These are phyloP conservation scores for Amaurobius ferox DNA, from an alignment of 2,888 invertebrate species.

Conservation along the genomic window DNA sequence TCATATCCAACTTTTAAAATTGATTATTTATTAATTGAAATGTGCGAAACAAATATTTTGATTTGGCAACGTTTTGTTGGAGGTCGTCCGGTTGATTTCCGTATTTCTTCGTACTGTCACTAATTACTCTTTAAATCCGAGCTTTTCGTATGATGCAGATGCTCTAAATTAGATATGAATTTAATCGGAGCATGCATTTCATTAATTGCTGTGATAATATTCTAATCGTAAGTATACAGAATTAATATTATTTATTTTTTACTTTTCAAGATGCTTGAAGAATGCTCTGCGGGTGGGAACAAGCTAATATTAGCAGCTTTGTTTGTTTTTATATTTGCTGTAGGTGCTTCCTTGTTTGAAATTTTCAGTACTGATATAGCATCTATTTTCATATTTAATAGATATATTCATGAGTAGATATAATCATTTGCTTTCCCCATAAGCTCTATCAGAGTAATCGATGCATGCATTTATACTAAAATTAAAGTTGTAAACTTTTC, in stretches of 20 bases:
- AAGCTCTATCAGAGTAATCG: no score
- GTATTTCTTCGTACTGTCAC: constrained; percentile 61
- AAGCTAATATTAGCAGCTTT: constrained; percentile 4
- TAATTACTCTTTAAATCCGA: constrained; percentile 43
- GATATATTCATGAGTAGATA: no score
- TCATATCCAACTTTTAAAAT: no score
- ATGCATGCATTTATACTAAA: no score
- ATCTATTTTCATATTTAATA: no score
- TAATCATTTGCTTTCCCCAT: no score
- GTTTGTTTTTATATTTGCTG: neutral
- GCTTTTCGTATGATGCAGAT: constrained; percentile 34
- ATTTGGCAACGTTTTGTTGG: constrained; percentile 53
- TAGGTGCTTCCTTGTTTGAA: neutral
- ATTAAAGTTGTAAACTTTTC: no score
- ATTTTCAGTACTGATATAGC: no score
- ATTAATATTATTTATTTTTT: neutral
- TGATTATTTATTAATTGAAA: no score
- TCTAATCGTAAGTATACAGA: constrained; percentile 45
- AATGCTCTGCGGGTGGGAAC: constrained; percentile 60
- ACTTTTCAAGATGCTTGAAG: constrained; percentile 31
- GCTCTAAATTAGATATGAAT: constrained; percentile 21
- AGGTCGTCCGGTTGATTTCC: constrained; percentile 71
- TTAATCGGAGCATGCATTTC: constrained; percentile 53
- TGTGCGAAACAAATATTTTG: no score
- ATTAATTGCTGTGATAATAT: constrained; percentile 60